Percentiles rank a stretch among this genome's conserved stretches.
phyloP scores from a whole-genome alignment of 2,888 invertebrate species.

The Hetaerina titia region DNA sequence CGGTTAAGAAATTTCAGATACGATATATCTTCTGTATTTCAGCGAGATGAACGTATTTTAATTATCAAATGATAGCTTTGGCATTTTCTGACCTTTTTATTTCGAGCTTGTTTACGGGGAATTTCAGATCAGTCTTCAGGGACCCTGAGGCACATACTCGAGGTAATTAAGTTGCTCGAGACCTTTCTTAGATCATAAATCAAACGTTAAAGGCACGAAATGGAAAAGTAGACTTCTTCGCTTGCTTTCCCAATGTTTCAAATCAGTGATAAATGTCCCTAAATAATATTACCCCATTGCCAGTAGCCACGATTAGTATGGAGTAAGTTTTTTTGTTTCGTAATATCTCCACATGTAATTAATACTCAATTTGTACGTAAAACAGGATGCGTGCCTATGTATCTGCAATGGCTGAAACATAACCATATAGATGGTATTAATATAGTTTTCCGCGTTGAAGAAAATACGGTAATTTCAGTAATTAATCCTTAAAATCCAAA shows the following conservation, averaged over 20 bases:
- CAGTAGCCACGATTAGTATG: not conserved
- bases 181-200: not conserved
- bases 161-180: conserved; percentile 12
- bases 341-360: not conserved
- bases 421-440: not conserved
- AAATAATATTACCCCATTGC: conserved; percentile 14
- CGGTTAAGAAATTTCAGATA: not conserved
- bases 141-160: not conserved
- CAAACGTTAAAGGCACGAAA: not conserved
- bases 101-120: conserved; percentile 10
- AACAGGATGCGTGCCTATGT: not conserved
- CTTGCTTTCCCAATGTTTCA: not conserved
- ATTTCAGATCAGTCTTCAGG: not conserved
- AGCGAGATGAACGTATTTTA: not conserved
- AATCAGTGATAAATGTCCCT: conserved; percentile 18
- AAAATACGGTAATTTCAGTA: not conserved
- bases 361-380: conserved; percentile 3
- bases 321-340: not conserved
- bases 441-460: not conserved
- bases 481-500: not conserved
- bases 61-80: not conserved
- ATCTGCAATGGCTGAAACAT: not conserved
- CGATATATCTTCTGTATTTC: not conserved
- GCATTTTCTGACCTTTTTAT: not conserved
- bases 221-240: conserved; percentile 3